Percentiles rank a stretch among this genome's conserved stretches.
Evolutionary conservation across 2,113 vertebrate genomes (phyloP).

Genomic region (Candoia aspera): DNA sequence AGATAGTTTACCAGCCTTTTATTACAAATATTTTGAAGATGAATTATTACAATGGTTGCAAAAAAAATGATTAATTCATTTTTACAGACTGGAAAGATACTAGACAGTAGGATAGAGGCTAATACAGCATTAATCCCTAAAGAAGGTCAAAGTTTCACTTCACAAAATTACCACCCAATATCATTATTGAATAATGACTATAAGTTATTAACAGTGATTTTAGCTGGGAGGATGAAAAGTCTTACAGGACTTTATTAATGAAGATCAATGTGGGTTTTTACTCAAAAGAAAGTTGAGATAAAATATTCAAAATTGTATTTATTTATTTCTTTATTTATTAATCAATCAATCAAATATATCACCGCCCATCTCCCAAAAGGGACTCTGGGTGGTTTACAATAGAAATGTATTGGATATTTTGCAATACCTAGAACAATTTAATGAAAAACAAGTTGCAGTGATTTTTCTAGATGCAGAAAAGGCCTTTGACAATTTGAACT

Average conservation of each 20-base stretch:
- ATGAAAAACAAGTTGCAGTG: neutral
- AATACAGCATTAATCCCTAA: neutral
- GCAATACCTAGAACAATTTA: neutral
- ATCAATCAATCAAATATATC: no score
- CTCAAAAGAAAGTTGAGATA: neutral
- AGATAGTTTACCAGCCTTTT: neutral
- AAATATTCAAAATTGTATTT: no score
- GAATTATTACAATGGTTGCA: neutral
- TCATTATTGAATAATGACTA: neutral
- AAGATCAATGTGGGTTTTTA: neutral
- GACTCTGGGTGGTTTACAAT: no score
- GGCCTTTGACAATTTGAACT: neutral
- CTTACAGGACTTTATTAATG: neutral
- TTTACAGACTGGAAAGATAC: neutral
- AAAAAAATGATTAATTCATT: neutral
- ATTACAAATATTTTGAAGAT: neutral
- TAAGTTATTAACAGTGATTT: neutral
- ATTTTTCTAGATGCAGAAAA: neutral
- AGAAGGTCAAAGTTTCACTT: neutral
- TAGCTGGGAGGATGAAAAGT: neutral
- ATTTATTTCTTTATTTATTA: no score
- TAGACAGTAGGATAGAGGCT: neutral
- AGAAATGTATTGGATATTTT: neutral
- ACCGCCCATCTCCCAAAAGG: no score
- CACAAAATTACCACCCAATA: neutral